Evolutionary conservation across 2,888 invertebrate species (phyloP), one percentile per base, ranked within the genome.

Genomic region (Poecilus cupreus): DNA sequence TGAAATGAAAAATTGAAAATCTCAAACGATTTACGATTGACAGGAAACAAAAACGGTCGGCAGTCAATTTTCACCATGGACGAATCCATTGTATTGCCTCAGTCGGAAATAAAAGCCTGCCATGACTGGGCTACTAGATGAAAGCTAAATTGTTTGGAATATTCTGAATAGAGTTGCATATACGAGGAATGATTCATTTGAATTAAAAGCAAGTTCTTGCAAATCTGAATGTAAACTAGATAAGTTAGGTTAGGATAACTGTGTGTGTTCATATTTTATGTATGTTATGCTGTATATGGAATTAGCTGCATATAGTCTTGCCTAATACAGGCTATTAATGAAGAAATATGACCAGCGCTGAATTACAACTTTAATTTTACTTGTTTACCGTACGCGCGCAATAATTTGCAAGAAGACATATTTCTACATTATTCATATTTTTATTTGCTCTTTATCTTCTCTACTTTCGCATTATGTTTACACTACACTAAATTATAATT

Each of bases 141-240:
- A 49, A 79, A 70, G 49, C 46, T 70, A 79, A 79, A 79, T 79
- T 79, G 79, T 79, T 79, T 79, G 79, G 79, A 79, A 79, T 68
- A 70, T 32, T 26, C 49, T 78, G 64, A 78, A 78, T 78, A 68
- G 43, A 37, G 16, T 6, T 6, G 26, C 54, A 22, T 64, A 22
- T 3, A 64, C n/a, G 39, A 39, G 46, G 8, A 72, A 43, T 72
- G 72, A 72, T 46, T 72, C 72, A 72, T 43, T 46, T 20, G 46
- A 22, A 72, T 43, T 46, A 46, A 22, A 72, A 46, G 39, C 70
- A 18, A 70, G 39, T 70, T 72, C 72, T 46, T 72, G 72, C 72
- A 72, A 72, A 72, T 72, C 72, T 72, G 24, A 22, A 72, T 72
- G 43, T 72, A 72, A 72, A 72, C 46, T 72, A 72, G 13, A 72